Evolutionary conservation across 2,797 vertebrate genomes (phyloP).

Genomic region (Crenuchus spilurus): DNA sequence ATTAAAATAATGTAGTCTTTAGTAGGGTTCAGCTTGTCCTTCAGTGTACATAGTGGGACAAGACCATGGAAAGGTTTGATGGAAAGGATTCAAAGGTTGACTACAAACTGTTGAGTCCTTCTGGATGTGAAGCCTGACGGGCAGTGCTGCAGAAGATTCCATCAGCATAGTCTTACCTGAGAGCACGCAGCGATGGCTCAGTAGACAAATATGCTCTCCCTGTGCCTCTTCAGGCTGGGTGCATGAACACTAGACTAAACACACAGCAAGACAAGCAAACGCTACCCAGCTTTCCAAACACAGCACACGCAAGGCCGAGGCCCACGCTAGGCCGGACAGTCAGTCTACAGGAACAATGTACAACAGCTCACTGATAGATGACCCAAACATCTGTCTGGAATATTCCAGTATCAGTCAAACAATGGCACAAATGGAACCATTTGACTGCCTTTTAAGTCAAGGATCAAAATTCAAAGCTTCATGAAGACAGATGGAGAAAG

Average conservation of each 20-base stretch:
- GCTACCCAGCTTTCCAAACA: conserved; percentile 59
- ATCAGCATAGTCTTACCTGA: conserved; percentile 36
- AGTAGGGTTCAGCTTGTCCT: too few species aligned
- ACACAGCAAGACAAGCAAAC: conserved; percentile 72
- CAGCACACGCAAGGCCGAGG: conserved; percentile 17
- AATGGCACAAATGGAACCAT: conserved; percentile 9
- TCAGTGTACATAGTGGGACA: too few species aligned
- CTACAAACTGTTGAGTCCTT: too few species aligned
- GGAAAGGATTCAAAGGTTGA: too few species aligned
- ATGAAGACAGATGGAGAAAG: background rate
- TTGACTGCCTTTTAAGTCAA: conserved; percentile 30
- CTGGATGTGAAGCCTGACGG: conserved; percentile 37
- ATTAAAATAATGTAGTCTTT: too few species aligned
- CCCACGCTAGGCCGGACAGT: conserved; percentile 21
- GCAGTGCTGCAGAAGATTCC: conserved; percentile 12
- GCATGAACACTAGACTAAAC: conserved; percentile 72
- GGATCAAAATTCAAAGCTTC: conserved; percentile 17
- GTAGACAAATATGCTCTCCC: conserved; percentile 46
- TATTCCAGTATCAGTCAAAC: conserved; percentile 46
- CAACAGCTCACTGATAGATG: conserved; percentile 33
- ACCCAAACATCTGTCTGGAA: conserved; percentile 43
- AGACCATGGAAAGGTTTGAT: too few species aligned
- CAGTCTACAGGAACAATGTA: conserved; percentile 9
- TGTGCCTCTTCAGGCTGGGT: conserved; percentile 29
- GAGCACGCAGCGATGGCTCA: conserved; percentile 42